A percentile compares a stretch with the other conserved stretches of the same genome.
phyloP scores from a whole-genome alignment of 2,797 vertebrate species.

The Stomatorhinus walkeri region DNA sequence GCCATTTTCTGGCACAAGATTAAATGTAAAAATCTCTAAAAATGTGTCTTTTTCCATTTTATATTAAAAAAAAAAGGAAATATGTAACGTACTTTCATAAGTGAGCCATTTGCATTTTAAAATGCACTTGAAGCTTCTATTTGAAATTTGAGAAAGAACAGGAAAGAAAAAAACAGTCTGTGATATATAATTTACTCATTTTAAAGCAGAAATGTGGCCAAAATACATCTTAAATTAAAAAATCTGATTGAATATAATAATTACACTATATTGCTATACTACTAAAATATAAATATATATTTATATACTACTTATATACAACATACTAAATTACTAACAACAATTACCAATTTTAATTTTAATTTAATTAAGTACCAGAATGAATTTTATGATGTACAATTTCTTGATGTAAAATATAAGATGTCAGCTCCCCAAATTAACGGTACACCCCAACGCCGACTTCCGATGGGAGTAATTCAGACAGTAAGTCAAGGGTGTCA shows the following conservation, averaged over 20 bases:
- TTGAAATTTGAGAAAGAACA: neutral
- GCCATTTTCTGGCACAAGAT: conserved; percentile 63
- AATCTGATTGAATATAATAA: neutral
- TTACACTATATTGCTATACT: neutral
- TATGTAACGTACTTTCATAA: conserved; percentile 16
- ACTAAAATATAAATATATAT: neutral
- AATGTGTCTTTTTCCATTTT: conserved; percentile 14
- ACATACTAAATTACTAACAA: neutral
- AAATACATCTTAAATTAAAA: neutral
- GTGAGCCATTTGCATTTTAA: conserved; percentile 8
- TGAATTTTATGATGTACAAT: neutral
- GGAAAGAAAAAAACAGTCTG: neutral
- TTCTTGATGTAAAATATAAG: neutral
- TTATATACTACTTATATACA: neutral
- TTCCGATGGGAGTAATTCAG: neutral
- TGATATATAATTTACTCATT: neutral
- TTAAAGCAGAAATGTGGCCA: neutral
- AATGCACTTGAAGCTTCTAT: neutral
- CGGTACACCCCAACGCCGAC: neutral
- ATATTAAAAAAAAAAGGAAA: neutral
- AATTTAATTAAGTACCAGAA: neutral
- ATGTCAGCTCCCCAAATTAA: neutral
- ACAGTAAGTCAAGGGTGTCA: neutral
- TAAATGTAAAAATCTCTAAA: conserved; percentile 65
- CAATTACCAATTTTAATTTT: neutral